phyloP scores from a whole-genome alignment of 1,140 invertebrate species.

The Diploscapter pachys region DNA sequence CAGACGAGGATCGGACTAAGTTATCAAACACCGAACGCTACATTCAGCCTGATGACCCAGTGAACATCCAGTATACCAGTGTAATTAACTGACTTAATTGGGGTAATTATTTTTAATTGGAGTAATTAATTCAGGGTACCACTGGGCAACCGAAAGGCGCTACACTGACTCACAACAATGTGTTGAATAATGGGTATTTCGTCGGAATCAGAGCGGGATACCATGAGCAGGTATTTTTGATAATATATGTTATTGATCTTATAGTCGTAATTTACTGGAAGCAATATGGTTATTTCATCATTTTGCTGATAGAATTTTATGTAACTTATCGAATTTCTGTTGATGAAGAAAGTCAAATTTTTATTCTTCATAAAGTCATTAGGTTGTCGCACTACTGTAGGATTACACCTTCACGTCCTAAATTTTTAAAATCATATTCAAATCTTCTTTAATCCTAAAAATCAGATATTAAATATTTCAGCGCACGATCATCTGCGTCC shows the following conservation, averaged over 20 bases:
- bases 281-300: too few relatives aligned
- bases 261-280: too few relatives aligned
- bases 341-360: too few relatives aligned
- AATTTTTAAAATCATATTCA: constrained; percentile 7
- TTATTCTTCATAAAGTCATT: not conserved
- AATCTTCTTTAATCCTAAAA: constrained; percentile 14
- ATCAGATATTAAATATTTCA: constrained; percentile 33
- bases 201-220: constrained; percentile 67
- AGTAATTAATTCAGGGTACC: constrained; percentile 68
- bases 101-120: not conserved
- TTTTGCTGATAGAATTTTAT: too few relatives aligned
- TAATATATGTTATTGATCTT: not conserved
- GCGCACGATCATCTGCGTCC: constrained; percentile 64
- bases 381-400: not conserved
- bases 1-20: constrained; percentile 60
- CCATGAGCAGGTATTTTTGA: constrained; percentile 60
- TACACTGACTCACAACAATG: constrained; percentile 74
- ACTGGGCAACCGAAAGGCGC: constrained; percentile 84
- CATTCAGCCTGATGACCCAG: constrained; percentile 59
- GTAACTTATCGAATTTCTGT: too few relatives aligned
- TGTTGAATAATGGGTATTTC: constrained; percentile 80
- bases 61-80: constrained; percentile 58
- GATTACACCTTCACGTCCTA: not conserved
- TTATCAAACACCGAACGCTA: constrained; percentile 61
- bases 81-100: constrained; percentile 24